Evolutionary conservation across 1,140 invertebrate species (phyloP).

Genomic region (Microplitis demolitor): DNA sequence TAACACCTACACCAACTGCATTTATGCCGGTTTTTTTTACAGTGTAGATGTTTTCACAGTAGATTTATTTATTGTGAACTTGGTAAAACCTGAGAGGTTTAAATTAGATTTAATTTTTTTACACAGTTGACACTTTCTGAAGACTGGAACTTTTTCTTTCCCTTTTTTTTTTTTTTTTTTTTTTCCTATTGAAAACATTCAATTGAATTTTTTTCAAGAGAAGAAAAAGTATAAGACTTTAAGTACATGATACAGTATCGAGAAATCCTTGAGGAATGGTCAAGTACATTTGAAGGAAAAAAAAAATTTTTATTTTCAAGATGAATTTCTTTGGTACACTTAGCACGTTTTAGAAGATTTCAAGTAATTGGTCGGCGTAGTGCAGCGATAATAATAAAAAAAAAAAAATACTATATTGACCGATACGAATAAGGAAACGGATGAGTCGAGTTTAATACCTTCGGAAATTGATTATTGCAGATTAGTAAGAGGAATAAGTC

Average conservation of each 20-base stretch:
- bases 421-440: background rate
- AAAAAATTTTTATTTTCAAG: background rate
- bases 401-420: background rate
- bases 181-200: too few relatives aligned
- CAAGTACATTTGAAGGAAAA: background rate
- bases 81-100: too few relatives aligned
- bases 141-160: too few relatives aligned
- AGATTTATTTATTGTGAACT: too few relatives aligned
- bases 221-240: conserved; percentile 12
- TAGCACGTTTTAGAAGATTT: conserved; percentile 33
- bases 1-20: too few relatives aligned
- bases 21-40: too few relatives aligned
- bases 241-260: background rate
- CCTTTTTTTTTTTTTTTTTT: too few relatives aligned
- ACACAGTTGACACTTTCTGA: too few relatives aligned
- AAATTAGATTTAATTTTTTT: too few relatives aligned
- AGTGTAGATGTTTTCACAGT: too few relatives aligned
- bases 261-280: background rate
- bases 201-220: background rate
- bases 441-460: too few relatives aligned
- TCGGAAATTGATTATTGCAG: background rate
- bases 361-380: conserved; percentile 36
- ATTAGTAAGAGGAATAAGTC: too few relatives aligned
- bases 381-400: conserved; percentile 6
- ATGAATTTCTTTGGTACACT: conserved; percentile 22